Evolutionary conservation across 2,113 vertebrate genomes (phyloP).

Genomic region (Bufo bufo): DNA sequence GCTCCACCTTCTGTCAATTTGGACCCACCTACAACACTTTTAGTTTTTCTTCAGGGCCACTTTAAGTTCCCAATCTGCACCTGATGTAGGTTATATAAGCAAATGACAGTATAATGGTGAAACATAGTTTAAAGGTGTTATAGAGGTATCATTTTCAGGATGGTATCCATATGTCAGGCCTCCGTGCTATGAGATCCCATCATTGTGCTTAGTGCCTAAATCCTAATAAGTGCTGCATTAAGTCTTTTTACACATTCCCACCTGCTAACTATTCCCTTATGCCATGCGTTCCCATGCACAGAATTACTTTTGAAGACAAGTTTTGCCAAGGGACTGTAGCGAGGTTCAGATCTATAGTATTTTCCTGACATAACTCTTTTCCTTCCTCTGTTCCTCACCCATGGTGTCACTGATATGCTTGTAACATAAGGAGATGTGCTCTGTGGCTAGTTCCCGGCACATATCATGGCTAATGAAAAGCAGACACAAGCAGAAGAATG

Average conservation of each 20-base stretch:
- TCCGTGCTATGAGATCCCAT: slow-evolving; percentile 1
- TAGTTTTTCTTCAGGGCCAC: too few relatives aligned
- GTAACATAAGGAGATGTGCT: background rate
- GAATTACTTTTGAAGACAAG: background rate
- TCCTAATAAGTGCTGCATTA: background rate
- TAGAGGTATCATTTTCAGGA: background rate
- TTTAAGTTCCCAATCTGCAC: too few relatives aligned
- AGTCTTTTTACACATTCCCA: slow-evolving; percentile 16
- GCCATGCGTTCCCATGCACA: background rate
- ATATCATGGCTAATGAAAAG: background rate
- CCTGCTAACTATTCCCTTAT: slow-evolving; percentile 4
- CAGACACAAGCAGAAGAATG: background rate
- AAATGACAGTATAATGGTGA: background rate
- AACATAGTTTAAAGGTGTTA: too few relatives aligned
- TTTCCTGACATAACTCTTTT: background rate
- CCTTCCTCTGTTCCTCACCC: background rate
- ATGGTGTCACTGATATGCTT: background rate
- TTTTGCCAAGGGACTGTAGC: background rate
- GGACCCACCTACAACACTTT: too few relatives aligned
- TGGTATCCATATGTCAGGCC: background rate
- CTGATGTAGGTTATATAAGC: background rate
- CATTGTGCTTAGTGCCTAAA: background rate
- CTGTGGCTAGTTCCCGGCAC: background rate
- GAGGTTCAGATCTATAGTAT: background rate
- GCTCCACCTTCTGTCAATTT: too few relatives aligned